These are phyloP conservation scores for Bufo gargarizans DNA, from an alignment of 2,113 vertebrate species.

Conservation along the genomic window DNA sequence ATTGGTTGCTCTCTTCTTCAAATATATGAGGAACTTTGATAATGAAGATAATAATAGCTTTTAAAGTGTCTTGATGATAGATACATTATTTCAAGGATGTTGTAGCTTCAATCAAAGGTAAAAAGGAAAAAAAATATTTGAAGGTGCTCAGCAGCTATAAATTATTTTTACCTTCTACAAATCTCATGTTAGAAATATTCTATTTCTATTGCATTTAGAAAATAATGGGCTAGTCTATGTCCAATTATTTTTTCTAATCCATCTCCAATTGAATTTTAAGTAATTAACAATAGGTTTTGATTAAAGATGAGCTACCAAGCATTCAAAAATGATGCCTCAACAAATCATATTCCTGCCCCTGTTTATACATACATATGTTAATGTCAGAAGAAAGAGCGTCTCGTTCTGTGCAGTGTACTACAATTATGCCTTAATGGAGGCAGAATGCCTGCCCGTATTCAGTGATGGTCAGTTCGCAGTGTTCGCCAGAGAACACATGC, in stretches of 20 bases:
- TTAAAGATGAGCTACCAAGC: not conserved
- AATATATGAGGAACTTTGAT: not conserved
- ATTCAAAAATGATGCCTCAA: no score
- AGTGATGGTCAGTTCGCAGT: no score
- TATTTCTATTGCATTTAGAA: not conserved
- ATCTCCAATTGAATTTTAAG: not conserved
- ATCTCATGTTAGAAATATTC: not conserved
- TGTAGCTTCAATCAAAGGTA: not conserved
- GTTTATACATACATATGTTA: no score
- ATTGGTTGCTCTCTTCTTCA: not conserved
- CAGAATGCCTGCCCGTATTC: no score
- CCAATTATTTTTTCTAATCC: not conserved
- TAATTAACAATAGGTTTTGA: not conserved
- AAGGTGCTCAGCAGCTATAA: not conserved
- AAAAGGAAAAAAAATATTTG: not conserved
- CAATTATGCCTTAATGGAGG: no score
- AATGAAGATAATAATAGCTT: not conserved
- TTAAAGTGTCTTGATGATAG: not conserved
- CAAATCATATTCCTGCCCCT: no score
- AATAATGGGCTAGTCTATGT: not conserved
- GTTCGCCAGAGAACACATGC: no score
- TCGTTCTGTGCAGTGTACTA: no score
- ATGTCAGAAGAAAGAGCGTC: no score
- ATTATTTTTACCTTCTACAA: not conserved
- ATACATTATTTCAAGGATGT: not conserved